Evolutionary conservation across 1,140 invertebrate genomes (phyloP).

Genomic region (Akabosia matsudoensis): DNA sequence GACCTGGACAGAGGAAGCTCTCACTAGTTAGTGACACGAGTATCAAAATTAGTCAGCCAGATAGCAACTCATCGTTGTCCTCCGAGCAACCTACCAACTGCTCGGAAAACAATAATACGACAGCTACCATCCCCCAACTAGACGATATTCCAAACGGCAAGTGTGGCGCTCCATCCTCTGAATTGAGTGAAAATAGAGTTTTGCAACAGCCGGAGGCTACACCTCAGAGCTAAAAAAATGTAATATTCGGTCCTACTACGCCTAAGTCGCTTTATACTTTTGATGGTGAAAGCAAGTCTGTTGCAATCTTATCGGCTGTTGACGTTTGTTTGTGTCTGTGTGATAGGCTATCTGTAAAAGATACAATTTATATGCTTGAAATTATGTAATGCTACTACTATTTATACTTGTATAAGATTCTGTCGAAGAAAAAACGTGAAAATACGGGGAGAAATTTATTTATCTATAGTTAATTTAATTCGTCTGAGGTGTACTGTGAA

Average conservation of each 20-base stretch:
- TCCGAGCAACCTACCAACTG: not conserved
- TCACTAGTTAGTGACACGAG: not conserved
- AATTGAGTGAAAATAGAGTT: not conserved
- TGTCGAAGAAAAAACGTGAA: no score
- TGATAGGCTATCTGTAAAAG: not conserved
- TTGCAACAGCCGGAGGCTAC: not conserved
- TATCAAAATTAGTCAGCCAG: not conserved
- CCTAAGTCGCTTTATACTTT: no score
- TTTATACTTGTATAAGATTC: not conserved
- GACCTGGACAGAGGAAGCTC: not conserved
- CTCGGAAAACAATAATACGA: not conserved
- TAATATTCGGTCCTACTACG: not conserved
- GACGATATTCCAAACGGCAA: not conserved
- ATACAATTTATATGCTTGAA: no score
- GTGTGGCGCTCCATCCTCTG: not conserved
- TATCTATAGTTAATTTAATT: no score
- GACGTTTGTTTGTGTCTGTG: not conserved
- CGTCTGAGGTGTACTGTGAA: no score
- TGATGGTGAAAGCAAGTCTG: not conserved
- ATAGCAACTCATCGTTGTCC: not conserved
- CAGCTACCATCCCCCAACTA: not conserved
- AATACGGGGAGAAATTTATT: no score
- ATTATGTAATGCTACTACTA: not conserved
- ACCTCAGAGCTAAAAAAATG: not conserved
- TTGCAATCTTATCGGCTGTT: not conserved